A percentile compares a stretch with the other conserved stretches of the same genome.
These are phyloP conservation scores for Campylomormyrus numenius DNA, from an alignment of 2,113 vertebrate species.

Conservation along the genomic window DNA sequence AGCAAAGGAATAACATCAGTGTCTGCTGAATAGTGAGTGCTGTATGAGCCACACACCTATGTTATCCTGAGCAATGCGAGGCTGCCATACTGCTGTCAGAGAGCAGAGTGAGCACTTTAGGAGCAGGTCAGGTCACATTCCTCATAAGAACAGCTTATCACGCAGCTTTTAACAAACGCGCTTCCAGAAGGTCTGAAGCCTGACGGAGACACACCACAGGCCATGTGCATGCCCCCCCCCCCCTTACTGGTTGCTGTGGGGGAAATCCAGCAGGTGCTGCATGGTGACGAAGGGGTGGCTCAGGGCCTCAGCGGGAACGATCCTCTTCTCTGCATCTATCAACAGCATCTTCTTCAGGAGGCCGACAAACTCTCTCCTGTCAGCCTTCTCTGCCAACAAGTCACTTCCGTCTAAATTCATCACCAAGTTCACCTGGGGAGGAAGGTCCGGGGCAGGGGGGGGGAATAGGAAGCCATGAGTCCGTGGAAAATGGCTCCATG, in stretches of 20 bases:
- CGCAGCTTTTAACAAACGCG: background rate
- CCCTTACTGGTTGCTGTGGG: conserved; percentile 94
- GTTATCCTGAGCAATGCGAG: background rate
- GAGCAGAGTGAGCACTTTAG: background rate
- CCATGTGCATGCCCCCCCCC: background rate
- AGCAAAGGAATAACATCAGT: background rate
- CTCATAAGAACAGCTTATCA: background rate
- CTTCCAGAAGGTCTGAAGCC: background rate
- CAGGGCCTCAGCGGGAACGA: conserved; percentile 81
- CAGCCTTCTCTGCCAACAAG: conserved; percentile 88
- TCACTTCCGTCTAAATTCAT: conserved; percentile 98
- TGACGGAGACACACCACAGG: background rate
- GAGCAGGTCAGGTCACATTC: background rate
- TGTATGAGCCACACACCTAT: background rate
- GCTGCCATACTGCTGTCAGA: background rate
- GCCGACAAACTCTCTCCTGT: conserved; percentile 90
- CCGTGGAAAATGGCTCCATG: background rate
- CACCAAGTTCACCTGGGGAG: conserved; percentile 90
- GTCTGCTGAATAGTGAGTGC: background rate
- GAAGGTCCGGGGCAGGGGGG: background rate
- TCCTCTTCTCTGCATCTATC: conserved; percentile 91
- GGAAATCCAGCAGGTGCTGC: conserved; percentile 95
- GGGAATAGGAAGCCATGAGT: background rate
- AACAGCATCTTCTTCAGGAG: conserved; percentile 97
- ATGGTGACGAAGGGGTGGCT: conserved; percentile 94